These are phyloP conservation scores for Sarotherodon lohbergeri DNA, from an alignment of 2,113 vertebrate genomes.

Conservation along the genomic window DNA sequence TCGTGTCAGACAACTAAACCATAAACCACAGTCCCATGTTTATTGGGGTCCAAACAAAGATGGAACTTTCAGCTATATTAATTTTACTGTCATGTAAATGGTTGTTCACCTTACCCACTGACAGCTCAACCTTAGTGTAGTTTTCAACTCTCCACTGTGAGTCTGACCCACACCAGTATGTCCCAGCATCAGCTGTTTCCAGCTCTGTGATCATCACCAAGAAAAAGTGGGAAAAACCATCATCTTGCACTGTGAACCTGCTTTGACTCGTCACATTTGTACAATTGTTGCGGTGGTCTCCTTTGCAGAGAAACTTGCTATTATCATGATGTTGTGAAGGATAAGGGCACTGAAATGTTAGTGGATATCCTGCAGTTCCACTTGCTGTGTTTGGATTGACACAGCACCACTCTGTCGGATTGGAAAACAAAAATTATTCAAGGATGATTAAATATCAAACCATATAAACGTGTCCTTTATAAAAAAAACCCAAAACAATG, in stretches of 20 bases:
- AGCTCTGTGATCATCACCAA: background rate
- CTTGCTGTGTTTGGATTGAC: background rate
- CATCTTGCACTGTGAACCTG: conserved; percentile 4
- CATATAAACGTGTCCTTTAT: background rate
- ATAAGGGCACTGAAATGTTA: background rate
- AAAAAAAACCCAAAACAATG: background rate
- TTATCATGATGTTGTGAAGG: background rate
- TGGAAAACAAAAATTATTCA: background rate
- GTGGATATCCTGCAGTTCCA: background rate
- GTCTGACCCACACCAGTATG: conserved; percentile 47
- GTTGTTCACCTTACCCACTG: background rate
- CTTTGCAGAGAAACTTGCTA: conserved; percentile 6
- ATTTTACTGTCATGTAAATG: background rate
- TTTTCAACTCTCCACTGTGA: background rate
- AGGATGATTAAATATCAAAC: background rate
- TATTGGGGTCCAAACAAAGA: background rate
- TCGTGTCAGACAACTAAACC: background rate
- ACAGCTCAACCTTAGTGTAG: conserved; percentile 25
- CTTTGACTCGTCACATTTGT: background rate
- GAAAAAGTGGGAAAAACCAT: background rate
- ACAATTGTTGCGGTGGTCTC: background rate
- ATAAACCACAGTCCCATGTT: background rate
- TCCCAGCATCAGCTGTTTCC: conserved; percentile 21
- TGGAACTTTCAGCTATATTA: background rate
- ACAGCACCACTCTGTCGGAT: background rate